These are phyloP conservation scores for Sycophila sp. DNA, from an alignment of 1,140 invertebrate genomes.

Conservation along the genomic window DNA sequence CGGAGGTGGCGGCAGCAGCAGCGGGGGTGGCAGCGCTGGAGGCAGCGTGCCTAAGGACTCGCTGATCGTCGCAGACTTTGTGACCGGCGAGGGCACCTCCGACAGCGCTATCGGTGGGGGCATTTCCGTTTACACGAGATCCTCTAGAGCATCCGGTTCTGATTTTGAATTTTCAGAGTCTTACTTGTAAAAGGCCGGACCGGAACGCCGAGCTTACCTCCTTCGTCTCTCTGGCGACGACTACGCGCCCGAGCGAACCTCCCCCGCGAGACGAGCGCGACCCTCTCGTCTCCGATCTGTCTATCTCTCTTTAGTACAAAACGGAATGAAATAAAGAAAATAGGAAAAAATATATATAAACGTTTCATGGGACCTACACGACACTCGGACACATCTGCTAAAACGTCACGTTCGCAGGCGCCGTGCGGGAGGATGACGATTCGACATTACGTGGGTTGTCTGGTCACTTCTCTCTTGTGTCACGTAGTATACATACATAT, in stretches of 20 bases:
- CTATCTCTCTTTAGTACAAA: conserved; percentile 30
- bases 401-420: neutral
- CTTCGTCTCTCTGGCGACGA: too few relatives aligned
- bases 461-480: neutral
- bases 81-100: conserved; percentile 80
- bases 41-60: conserved; percentile 61
- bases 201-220: too few relatives aligned
- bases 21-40: conserved; percentile 40
- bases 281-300: neutral
- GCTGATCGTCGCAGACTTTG: conserved; percentile 76
- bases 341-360: too few relatives aligned
- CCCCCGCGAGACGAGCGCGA: too few relatives aligned
- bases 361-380: conserved; percentile 33
- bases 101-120: conserved; percentile 78
- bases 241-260: too few relatives aligned
- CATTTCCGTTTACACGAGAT: conserved; percentile 78
- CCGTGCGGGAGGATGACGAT: neutral
- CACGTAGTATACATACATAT: neutral
- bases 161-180: conserved; percentile 90
- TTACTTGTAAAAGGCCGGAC: conserved; percentile 84
- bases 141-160: conserved; percentile 80
- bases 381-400: conserved; percentile 12
- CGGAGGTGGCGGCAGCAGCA: conserved; percentile 44
- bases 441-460: conserved; percentile 22
- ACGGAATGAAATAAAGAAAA: too few relatives aligned